Percentiles rank a stretch among this genome's conserved stretches.
phyloP scores from a whole-genome alignment of 2,113 vertebrate species.

The Ifrita kowaldi region DNA sequence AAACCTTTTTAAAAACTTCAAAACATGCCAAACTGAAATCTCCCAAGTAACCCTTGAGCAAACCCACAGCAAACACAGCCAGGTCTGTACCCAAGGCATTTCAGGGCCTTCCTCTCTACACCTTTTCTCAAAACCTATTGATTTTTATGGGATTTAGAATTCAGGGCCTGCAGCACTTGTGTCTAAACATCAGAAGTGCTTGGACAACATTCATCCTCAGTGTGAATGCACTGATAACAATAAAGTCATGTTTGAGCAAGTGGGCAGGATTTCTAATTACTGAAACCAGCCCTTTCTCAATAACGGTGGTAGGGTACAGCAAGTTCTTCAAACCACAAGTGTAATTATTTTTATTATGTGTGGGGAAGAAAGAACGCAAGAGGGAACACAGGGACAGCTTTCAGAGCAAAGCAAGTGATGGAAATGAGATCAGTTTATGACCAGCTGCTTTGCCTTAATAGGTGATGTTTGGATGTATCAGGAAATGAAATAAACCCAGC shows the following conservation, averaged over 20 bases:
- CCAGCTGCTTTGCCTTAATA: conserved; percentile 51
- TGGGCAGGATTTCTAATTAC: background rate
- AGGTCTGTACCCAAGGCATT: background rate
- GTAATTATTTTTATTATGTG: conserved; percentile 42
- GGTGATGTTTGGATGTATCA: background rate
- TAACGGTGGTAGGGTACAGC: background rate
- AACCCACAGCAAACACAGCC: background rate
- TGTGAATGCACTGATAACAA: background rate
- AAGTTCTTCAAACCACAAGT: background rate
- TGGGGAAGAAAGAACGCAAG: conserved; percentile 26
- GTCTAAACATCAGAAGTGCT: background rate
- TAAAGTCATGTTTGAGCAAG: background rate
- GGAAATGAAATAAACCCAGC: conserved; percentile 26
- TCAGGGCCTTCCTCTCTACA: background rate
- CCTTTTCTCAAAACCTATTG: background rate
- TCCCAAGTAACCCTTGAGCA: background rate
- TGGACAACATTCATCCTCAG: background rate
- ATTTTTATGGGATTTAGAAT: background rate
- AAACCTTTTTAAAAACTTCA: background rate
- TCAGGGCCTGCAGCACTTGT: background rate
- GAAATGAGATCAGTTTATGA: conserved; percentile 35
- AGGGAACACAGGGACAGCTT: conserved; percentile 3
- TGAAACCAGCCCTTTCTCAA: background rate
- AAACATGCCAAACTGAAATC: background rate
- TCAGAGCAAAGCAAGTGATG: conserved; percentile 1